Evolutionary conservation across 2,888 invertebrate species (phyloP).

Genomic region (Agrotis ipsilon): DNA sequence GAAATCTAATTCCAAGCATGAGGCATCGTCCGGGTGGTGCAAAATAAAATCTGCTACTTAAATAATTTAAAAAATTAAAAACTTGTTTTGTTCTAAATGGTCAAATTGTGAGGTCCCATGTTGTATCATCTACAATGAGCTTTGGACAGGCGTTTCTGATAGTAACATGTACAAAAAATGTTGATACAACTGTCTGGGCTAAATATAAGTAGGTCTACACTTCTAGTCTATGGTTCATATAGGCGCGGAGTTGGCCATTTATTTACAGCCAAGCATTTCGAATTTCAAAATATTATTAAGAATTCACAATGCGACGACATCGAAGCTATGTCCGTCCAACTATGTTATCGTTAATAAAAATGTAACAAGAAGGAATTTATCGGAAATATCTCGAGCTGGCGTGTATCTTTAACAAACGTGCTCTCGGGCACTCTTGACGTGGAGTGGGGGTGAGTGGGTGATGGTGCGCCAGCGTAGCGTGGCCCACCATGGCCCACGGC

Average conservation of each 20-base stretch:
- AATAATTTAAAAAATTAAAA: too few relatives aligned
- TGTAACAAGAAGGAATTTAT: constrained; percentile 80
- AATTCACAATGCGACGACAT: constrained; percentile 41
- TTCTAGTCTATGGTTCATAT: not conserved
- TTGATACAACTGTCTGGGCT: not conserved
- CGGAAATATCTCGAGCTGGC: constrained; percentile 82
- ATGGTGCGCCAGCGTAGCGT: constrained; percentile 67
- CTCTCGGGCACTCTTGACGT: constrained; percentile 67
- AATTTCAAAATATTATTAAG: constrained; percentile 31
- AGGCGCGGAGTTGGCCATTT: not conserved
- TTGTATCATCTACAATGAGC: not conserved
- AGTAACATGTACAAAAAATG: not conserved
- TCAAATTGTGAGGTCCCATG: too few relatives aligned
- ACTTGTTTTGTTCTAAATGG: too few relatives aligned
- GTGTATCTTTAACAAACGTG: constrained; percentile 75
- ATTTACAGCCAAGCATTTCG: constrained; percentile 16
- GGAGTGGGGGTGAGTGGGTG: constrained; percentile 75
- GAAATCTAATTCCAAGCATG: too few relatives aligned
- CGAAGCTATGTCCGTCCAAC: constrained; percentile 45
- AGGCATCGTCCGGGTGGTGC: too few relatives aligned
- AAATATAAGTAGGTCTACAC: not conserved
- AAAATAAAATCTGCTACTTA: too few relatives aligned
- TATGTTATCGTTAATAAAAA: constrained; percentile 71
- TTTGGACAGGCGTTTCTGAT: not conserved
- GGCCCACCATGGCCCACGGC: constrained; percentile 34